Base-by-base conservation (phyloP, 2,888 invertebrate species). In the Willowsia nigromaculata region DNA sequence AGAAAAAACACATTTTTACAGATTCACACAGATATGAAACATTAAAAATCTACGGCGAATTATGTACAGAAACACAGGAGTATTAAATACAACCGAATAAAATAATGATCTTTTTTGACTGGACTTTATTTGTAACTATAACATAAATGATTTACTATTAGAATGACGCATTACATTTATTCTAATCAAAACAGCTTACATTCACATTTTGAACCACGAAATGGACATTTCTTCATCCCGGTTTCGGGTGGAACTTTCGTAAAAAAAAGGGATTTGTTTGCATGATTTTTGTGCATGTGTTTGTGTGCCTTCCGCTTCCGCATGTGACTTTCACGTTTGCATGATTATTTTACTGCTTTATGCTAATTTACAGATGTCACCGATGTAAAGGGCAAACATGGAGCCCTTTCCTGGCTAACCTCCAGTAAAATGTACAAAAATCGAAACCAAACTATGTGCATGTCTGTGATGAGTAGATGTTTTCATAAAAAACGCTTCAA, bases 311-410 rank as follows among this genome's bases (percentile, higher is more conserved):
- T 37, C 37, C 18, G 65, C 65, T 65, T 65, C 27, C 30, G 76
- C 76, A 76, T 76, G n/a, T 22, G 43, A 30, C 78, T 43, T 80
- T 56, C 6, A 11, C 25, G 9, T 25, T 25, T 56, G 9, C 1
- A 56, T 78, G 30, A 50, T 56, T 13, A 7, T 76, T 22, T 27
- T 78, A 56, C 27, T 56, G 33, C 53, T 56, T 76, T 33, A 0
- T 80, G 33, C 53, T 30, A 62, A 47, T 82, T 82, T 82, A 81
- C 47, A 82, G 40, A 47, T 40, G 0, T 37, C 37, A 18, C 65
- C 37, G 65, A n/a, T 37, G n/a, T 37, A 33, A 65, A 65, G 33
- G 27, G 40, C 59, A 27, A 33, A 47, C 65, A 30, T 82, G 82
- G 65, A 65, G 27, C 25, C 81, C 15, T 78, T 25, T 53, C 18